These are phyloP conservation scores for Silurus meridionalis DNA, from an alignment of 2,113 vertebrate genomes.

Conservation along the genomic window DNA sequence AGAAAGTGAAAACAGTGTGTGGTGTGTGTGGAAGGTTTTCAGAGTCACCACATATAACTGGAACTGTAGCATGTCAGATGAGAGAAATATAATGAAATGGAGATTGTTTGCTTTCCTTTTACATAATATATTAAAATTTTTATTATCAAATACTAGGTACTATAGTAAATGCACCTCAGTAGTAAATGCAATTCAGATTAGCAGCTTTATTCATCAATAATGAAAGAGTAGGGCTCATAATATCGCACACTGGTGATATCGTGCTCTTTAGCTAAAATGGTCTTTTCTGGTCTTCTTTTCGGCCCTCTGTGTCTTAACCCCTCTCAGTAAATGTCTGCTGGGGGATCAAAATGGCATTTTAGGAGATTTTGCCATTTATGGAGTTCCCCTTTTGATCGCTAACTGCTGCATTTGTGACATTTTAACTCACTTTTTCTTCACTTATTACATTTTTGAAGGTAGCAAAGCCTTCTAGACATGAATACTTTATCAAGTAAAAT, in stretches of 20 bases:
- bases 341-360: conserved; percentile 40
- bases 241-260: not conserved
- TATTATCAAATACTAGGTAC: not conserved
- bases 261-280: conserved; percentile 5
- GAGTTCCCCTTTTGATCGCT: conserved; percentile 4
- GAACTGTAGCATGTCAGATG: not conserved
- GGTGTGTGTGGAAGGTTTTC: conserved; percentile 3
- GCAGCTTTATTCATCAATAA: not conserved
- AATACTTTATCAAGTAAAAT: conserved; percentile 35
- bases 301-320: conserved; percentile 12
- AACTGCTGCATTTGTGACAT: conserved; percentile 31
- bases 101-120: not conserved
- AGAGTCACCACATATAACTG: conserved; percentile 7
- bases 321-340: conserved; percentile 19
- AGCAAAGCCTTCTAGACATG: conserved; percentile 33
- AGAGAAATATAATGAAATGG: not conserved
- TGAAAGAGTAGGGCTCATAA: not conserved
- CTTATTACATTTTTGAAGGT: conserved; percentile 24
- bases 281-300: conserved; percentile 10
- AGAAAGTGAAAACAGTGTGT: conserved; percentile 24
- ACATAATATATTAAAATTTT: not conserved
- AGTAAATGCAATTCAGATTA: not conserved
- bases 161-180: not conserved
- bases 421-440: conserved; percentile 27
- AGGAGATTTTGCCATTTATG: conserved; percentile 37